Percentiles rank a stretch among this genome's conserved stretches.
These are phyloP conservation scores for Sinonovacula constricta DNA, from an alignment of 1,140 invertebrate species.

Conservation along the genomic window DNA sequence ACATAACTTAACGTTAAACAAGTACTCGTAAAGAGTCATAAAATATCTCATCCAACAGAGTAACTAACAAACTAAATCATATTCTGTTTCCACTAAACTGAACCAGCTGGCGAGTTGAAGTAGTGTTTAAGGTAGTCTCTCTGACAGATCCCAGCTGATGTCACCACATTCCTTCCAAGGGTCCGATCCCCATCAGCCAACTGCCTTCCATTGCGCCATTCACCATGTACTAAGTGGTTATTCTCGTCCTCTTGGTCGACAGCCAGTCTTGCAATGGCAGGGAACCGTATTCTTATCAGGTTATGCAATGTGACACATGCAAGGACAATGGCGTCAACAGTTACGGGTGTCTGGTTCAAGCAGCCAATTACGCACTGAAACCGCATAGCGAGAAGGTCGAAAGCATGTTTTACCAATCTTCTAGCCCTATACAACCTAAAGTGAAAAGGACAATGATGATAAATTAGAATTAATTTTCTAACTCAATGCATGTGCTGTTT, in stretches of 20 bases:
- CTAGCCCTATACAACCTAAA: slow-evolving; percentile 65
- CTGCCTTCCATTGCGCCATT: slow-evolving; percentile 23
- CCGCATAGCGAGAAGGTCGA: slow-evolving; percentile 56
- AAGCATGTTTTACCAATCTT: slow-evolving; percentile 72
- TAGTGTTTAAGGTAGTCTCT: slow-evolving; percentile 30
- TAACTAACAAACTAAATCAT: slow-evolving; percentile 34
- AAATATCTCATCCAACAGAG: slow-evolving; percentile 15
- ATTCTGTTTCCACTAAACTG: slow-evolving; percentile 33
- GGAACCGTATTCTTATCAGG: too few relatives aligned
- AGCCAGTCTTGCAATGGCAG: too few relatives aligned
- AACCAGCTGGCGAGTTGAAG: slow-evolving; percentile 32
- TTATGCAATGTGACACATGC: too few relatives aligned
- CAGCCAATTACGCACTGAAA: slow-evolving; percentile 32
- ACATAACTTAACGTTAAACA: slow-evolving; percentile 19
- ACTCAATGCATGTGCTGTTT: not conserved
- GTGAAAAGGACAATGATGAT: too few relatives aligned
- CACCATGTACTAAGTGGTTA: slow-evolving; percentile 16
- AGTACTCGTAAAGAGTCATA: too few relatives aligned
- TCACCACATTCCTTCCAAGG: slow-evolving; percentile 22
- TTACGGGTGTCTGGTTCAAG: slow-evolving; percentile 24
- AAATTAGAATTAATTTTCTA: too few relatives aligned
- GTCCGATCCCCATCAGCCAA: too few relatives aligned
- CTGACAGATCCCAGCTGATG: slow-evolving; percentile 20
- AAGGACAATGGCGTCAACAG: too few relatives aligned
- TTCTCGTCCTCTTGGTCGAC: too few relatives aligned